Conservation (phyloP, 2,113 vertebrate genomes). For the Platysternon megacephalum region DNA sequence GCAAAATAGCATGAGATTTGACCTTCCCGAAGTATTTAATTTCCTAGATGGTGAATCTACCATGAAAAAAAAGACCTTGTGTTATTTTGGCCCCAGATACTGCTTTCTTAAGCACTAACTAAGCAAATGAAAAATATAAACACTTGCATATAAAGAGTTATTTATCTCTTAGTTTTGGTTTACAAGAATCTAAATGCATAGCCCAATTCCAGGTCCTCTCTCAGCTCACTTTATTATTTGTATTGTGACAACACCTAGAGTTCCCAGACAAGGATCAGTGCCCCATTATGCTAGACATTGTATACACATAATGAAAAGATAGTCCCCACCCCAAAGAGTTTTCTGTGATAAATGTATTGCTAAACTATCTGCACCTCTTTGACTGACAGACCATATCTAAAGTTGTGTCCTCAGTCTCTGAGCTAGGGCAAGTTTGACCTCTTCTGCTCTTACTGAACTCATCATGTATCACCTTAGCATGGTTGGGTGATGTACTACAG, state of each 20-base stretch:
- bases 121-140: background rate
- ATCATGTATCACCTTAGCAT: background rate
- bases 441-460: background rate
- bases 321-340: background rate
- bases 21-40: slow-evolving; percentile 50
- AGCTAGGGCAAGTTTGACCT: background rate
- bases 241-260: background rate
- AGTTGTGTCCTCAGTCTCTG: background rate
- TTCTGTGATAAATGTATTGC: background rate
- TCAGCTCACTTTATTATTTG: background rate
- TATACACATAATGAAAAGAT: background rate
- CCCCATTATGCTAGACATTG: background rate
- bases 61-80: slow-evolving; percentile 22
- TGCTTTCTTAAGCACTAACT: background rate
- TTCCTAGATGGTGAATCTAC: slow-evolving; percentile 35
- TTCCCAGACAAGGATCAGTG: background rate
- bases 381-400: background rate
- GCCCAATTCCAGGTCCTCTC: background rate
- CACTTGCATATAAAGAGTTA: background rate
- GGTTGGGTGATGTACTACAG: background rate
- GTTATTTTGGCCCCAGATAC: background rate
- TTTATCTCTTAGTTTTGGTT: background rate
- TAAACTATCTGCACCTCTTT: background rate
- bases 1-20: slow-evolving; percentile 48
- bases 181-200: background rate